A percentile compares a stretch with the other conserved stretches of the same genome.
Conservation (phyloP, 2,113 vertebrate genomes). For the Notothenia rossii region DNA sequence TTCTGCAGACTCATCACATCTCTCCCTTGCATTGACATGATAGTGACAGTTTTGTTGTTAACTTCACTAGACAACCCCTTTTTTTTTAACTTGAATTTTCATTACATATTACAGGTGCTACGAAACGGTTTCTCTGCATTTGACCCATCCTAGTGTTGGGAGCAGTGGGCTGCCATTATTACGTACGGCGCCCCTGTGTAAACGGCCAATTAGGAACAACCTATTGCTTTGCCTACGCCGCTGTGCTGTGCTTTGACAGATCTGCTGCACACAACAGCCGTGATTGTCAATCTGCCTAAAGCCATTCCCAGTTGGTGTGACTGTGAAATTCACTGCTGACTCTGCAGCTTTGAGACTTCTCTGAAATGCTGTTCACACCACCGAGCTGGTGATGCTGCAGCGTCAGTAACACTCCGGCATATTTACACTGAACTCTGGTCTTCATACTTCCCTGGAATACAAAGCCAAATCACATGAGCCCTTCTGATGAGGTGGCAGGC, state of each 20-base stretch:
- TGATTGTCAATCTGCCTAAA: constrained; percentile 32
- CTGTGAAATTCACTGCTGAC: constrained; percentile 30
- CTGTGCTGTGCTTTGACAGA: constrained; percentile 8
- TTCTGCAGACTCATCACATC: background rate
- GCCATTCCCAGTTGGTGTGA: constrained; percentile 45
- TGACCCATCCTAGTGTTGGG: too few relatives aligned
- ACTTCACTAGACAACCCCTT: background rate
- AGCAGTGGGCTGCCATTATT: too few relatives aligned
- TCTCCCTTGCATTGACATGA: background rate
- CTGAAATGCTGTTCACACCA: constrained; percentile 35
- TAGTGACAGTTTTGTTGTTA: constrained; percentile 24
- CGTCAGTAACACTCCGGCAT: constrained; percentile 25
- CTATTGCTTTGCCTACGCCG: background rate
- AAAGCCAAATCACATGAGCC: constrained; percentile 59
- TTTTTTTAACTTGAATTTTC: too few relatives aligned
- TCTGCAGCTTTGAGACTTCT: constrained; percentile 29
- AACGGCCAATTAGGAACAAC: constrained; percentile 16
- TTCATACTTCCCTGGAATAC: constrained; percentile 24
- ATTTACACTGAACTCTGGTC: constrained; percentile 44
- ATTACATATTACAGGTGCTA: too few relatives aligned
- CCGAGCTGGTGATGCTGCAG: constrained; percentile 28
- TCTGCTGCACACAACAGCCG: constrained; percentile 1
- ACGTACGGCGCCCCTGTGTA: background rate
- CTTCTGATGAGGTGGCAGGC: constrained; percentile 61
- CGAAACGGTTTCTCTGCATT: too few relatives aligned